Evolutionary conservation across 2,797 vertebrate species (phyloP).

Genomic region (Vultur gryphus): DNA sequence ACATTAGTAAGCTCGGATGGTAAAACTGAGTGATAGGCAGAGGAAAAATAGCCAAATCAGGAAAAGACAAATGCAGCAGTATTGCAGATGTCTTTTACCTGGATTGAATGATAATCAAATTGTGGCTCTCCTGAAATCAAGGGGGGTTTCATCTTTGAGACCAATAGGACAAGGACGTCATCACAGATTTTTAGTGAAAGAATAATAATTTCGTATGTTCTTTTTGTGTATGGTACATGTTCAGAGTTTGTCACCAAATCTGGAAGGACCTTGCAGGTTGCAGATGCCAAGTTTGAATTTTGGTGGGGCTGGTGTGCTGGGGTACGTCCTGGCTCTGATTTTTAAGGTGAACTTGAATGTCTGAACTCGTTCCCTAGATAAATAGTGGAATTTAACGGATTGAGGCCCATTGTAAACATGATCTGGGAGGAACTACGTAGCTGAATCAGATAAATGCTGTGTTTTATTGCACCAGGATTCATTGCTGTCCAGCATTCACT

Average conservation of each 20-base stretch:
- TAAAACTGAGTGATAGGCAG: neutral
- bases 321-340: neutral
- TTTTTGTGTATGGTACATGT: neutral
- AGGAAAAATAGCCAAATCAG: neutral
- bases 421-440: neutral
- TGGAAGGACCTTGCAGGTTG: neutral
- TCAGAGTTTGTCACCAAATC: neutral
- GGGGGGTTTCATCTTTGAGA: neutral
- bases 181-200: neutral
- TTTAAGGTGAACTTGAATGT: neutral
- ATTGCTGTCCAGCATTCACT: constrained; percentile 45
- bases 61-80: constrained; percentile 50
- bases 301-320: neutral
- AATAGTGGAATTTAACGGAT: neutral
- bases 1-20: neutral
- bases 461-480: constrained; percentile 19
- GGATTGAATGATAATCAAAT: constrained; percentile 35
- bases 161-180: neutral
- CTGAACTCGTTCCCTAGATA: neutral
- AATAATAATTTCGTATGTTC: neutral
- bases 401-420: neutral
- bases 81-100: constrained; percentile 57
- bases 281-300: neutral
- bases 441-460: constrained; percentile 7
- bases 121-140: neutral